Base-by-base conservation (phyloP, 2,113 vertebrate species). In the Clarias batrachus region DNA sequence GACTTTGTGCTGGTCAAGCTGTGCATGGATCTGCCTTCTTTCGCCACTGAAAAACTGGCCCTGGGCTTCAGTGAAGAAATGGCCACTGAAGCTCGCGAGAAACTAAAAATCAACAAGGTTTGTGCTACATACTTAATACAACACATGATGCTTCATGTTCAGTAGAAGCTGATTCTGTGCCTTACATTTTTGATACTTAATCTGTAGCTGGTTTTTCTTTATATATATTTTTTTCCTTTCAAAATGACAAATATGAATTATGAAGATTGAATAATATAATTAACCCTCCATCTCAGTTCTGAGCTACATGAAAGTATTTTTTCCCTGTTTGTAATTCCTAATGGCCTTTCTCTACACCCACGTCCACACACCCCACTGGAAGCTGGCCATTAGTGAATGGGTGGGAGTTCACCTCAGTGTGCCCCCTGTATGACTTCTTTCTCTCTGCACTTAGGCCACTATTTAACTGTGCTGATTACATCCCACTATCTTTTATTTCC, bases 21-120 rank as follows among this genome's bases (percentile, higher is more conserved):
- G 78, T 99, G 98, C 92, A 96, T 97, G 91, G 93, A 94, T 90
- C 93, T 99, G 88, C 91, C 94, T 9, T 96, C 96, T 89, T 99
- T 99, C 92, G 94, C 96, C 63, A 92, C 93, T 59, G 97, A 96
- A 90, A 97, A 97, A 89, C 94, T 99, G 94, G 93, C 92, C 89
- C 95, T 94, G 85, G 97, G 98, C 89, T 98, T 99, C 94, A 97
- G 92, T 82, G 94, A 96, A 60, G 97, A 97, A 91, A 99, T 99
- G 98, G 94, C 95, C 66, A 92, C 89, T 85, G 97, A 99, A 91
- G 96, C 97, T 56, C 97, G 96, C 87, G 95, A 97, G 71, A 98
- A 97, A 91, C 92, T 97, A 91, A 99, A 99, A 94, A 98, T 99
- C 92, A 99, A 99, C 94, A 99, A 99, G 98, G 98, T 99, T 95